These are phyloP conservation scores for Drosophila kohkoa DNA, from an alignment of 1,140 invertebrate species.

Conservation along the genomic window DNA sequence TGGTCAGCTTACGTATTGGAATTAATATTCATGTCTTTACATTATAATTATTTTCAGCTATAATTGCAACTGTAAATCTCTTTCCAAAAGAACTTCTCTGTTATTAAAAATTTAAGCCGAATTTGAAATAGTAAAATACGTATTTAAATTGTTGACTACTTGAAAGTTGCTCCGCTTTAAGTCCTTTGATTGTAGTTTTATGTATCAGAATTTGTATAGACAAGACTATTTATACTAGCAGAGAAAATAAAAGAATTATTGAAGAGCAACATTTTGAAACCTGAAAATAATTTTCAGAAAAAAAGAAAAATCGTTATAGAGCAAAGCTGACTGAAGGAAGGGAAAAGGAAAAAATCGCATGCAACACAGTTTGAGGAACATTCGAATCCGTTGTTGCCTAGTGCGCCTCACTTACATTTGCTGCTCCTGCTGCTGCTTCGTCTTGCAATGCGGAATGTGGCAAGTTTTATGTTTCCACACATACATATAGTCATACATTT, in stretches of 20 bases:
- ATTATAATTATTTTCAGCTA: not conserved
- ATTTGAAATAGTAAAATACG: too few relatives aligned
- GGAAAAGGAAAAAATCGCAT: constrained; percentile 12
- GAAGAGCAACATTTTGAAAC: too few relatives aligned
- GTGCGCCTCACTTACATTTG: constrained; percentile 38
- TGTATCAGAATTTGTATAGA: too few relatives aligned
- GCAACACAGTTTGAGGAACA: constrained; percentile 37
- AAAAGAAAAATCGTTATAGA: constrained; percentile 3
- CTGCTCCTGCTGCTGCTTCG: not conserved
- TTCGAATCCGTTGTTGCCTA: constrained; percentile 43
- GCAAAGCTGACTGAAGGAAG: not conserved
- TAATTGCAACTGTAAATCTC: not conserved
- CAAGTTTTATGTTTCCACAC: constrained; percentile 41
- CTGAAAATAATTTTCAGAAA: constrained; percentile 3
- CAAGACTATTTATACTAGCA: too few relatives aligned
- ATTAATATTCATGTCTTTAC: not conserved
- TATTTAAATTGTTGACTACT: too few relatives aligned
- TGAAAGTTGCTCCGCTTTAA: too few relatives aligned
- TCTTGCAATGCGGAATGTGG: constrained; percentile 30
- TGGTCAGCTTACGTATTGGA: not conserved
- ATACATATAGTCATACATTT: constrained; percentile 11
- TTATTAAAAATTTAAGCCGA: too few relatives aligned
- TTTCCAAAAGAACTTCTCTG: too few relatives aligned
- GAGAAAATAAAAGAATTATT: too few relatives aligned
- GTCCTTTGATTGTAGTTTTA: too few relatives aligned